Conservation (phyloP, 2,888 invertebrate genomes). For the Unio delphinus region DNA sequence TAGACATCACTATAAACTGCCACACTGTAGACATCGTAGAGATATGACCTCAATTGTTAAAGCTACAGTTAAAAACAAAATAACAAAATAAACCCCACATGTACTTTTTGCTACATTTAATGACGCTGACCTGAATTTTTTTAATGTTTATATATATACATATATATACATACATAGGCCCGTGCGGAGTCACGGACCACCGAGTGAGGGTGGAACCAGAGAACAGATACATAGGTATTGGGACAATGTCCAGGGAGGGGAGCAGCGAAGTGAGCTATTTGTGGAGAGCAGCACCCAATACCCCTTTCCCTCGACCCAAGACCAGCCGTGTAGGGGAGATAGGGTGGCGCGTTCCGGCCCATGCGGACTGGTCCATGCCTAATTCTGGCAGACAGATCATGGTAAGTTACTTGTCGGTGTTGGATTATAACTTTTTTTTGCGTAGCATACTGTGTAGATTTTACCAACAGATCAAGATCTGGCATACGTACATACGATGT, state of each 20-base stretch:
- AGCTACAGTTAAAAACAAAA: no score
- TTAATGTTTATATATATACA: neutral
- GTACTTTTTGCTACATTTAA: no score
- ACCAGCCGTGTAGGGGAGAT: constrained; percentile 55
- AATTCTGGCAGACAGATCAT: constrained; percentile 55
- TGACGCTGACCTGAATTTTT: no score
- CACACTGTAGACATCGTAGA: no score
- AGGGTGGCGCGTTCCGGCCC: constrained; percentile 57
- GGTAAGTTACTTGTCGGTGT: constrained; percentile 27
- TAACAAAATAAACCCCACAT: no score
- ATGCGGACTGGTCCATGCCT: constrained; percentile 43
- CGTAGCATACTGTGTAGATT: no score
- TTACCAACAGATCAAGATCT: no score
- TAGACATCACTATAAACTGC: no score
- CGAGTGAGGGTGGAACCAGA: constrained; percentile 50
- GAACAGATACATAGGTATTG: constrained; percentile 56
- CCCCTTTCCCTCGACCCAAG: constrained; percentile 53
- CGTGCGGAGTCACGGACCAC: constrained; percentile 57
- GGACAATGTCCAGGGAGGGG: constrained; percentile 54
- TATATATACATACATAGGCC: constrained; percentile 40
- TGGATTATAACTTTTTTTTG: neutral
- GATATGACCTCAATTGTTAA: no score
- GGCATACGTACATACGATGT: no score
- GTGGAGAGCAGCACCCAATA: constrained; percentile 54
- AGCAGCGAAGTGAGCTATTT: constrained; percentile 58